Base-by-base conservation (phyloP, 2,888 invertebrate genomes). In the Amblyteles armatorius region DNA sequence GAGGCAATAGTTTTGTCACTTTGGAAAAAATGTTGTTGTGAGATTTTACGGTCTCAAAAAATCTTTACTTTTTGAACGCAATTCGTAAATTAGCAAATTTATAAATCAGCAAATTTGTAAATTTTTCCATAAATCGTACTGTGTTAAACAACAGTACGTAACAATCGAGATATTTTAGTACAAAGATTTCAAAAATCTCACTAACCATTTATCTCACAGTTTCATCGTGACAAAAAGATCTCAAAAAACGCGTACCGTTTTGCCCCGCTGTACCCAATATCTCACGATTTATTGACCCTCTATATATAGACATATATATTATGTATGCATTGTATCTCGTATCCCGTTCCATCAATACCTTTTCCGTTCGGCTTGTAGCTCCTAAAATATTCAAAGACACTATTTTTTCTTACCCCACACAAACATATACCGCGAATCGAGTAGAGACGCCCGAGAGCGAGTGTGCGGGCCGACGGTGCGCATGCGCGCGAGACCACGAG, bases 331-430 rank as follows among this genome's bases (percentile, higher is more conserved):
- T 16, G n/a, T 69, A 29, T 16, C n/a, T 71, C 55, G n/a, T 52
- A 55, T 52, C 19, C 67, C n/a, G 19, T 50, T 44, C 48, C 33
- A 57, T 9, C 29, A 44, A 16, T 19, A 60, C 19, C 69, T 9
- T 26, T 26, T 36, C 77, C 77, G 72, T 84, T 84, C 72, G 65
- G 71, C 79, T 76, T 72, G 19, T 11, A 73, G 44, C 68, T 63
- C 44, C 52, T 72, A 33, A 36, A 50, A 69, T 33, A 57, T 65
- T 67, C 68, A 67, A 78, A 60, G 13, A 22, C 26, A 78, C 48
- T 74, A 57, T 52, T 68, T 26, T 57, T 57, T 57, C 26, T 11
- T 13, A 11, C 22, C 57, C 36, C 19, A n/a, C 44, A 55, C 74
- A 19, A 44, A 22, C 52, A 55, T 55, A 16, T 22, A 26, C 9